These are phyloP conservation scores for Anguilla japonica DNA, from an alignment of 2,113 vertebrate genomes.

Conservation along the genomic window DNA sequence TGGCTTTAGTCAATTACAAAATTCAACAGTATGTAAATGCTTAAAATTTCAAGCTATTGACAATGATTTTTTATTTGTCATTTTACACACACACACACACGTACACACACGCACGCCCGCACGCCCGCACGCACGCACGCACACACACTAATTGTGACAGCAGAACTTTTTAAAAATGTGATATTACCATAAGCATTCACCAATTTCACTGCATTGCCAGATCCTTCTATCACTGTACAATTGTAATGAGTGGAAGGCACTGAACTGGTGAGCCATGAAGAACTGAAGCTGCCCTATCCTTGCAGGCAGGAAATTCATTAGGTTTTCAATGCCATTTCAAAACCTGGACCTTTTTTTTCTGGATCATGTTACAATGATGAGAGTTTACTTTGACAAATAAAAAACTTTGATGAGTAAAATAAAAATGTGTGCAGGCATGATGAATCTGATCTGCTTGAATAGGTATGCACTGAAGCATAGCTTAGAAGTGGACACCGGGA, in stretches of 20 bases:
- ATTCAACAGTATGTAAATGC: too few species aligned
- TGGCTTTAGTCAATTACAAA: too few species aligned
- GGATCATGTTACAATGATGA: background rate
- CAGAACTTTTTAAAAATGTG: background rate
- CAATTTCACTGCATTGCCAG: conserved; percentile 30
- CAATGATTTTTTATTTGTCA: too few species aligned
- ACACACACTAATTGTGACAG: background rate
- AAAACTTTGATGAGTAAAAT: conserved; percentile 8
- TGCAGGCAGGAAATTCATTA: conserved; percentile 41
- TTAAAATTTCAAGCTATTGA: too few species aligned
- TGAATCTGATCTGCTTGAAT: background rate
- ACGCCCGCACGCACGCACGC: too few species aligned
- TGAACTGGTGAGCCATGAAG: conserved; percentile 47
- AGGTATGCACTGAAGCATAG: background rate
- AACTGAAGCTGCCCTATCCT: conserved; percentile 5
- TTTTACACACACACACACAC: too few species aligned
- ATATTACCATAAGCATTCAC: conserved; percentile 29
- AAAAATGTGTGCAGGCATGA: conserved; percentile 19
- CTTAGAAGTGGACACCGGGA: background rate
- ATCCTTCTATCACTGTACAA: conserved; percentile 25
- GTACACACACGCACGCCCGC: too few species aligned
- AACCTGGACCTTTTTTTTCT: background rate
- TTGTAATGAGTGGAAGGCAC: conserved; percentile 43
- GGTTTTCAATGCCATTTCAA: conserved; percentile 30
- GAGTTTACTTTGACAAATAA: background rate